phyloP scores from a whole-genome alignment of 2,888 invertebrate genomes.

The Pilophorus perplexus region DNA sequence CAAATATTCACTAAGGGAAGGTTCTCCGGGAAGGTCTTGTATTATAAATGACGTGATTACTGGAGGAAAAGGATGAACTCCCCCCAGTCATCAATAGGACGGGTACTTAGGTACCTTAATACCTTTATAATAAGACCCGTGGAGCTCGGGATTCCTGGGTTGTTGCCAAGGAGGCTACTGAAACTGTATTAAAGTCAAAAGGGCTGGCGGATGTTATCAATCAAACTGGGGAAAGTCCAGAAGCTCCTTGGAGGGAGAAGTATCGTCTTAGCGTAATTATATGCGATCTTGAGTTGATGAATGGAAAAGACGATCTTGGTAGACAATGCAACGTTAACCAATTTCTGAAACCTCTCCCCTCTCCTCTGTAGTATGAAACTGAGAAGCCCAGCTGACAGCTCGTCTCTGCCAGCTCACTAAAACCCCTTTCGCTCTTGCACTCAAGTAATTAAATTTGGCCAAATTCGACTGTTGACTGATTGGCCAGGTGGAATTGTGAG shows the following conservation, averaged over 20 bases:
- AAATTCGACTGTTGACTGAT: not conserved
- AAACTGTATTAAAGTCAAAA: slow-evolving; percentile 33
- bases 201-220: slow-evolving; percentile 26
- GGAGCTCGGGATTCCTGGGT: too few species aligned
- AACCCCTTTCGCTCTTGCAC: too few species aligned
- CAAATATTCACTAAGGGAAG: not conserved
- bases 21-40: not conserved
- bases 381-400: not conserved
- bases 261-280: slow-evolving; percentile 25
- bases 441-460: slow-evolving; percentile 8
- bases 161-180: too few species aligned
- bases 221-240: slow-evolving; percentile 26
- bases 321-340: slow-evolving; percentile 34
- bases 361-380: not conserved
- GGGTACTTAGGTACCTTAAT: too few species aligned
- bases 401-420: not conserved
- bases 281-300: slow-evolving; percentile 33
- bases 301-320: slow-evolving; percentile 12
- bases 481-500: too few species aligned
- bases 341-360: slow-evolving; percentile 5
- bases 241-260: too few species aligned
- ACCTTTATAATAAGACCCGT: slow-evolving; percentile 20
- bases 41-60: slow-evolving; percentile 23
- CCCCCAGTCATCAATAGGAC: slow-evolving; percentile 10
- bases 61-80: not conserved